Evolutionary conservation across 2,797 vertebrate genomes (phyloP).

Genomic region (Pangasius mekongensis): DNA sequence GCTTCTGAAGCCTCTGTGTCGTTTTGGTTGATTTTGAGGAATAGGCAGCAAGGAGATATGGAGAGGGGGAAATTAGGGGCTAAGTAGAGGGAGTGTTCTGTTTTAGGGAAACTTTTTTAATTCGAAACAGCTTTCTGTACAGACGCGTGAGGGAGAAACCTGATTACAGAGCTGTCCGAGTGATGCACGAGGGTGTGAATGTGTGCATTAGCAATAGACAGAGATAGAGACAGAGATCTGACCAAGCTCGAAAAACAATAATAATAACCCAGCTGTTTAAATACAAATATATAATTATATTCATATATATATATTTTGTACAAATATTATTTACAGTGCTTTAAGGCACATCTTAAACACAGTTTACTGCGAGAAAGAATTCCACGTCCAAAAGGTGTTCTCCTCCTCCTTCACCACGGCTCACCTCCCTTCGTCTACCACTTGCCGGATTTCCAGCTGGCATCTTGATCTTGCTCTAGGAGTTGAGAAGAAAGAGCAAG

Average conservation of each 20-base stretch:
- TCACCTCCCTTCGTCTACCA: neutral
- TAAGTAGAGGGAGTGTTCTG: constrained; percentile 20
- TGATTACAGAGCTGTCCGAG: constrained; percentile 56
- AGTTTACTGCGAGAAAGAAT: constrained; percentile 63
- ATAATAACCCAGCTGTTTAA: constrained; percentile 73
- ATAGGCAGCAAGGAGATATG: neutral
- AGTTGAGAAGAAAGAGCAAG: constrained; percentile 68
- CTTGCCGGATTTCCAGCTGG: constrained; percentile 58
- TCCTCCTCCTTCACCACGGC: constrained; percentile 15
- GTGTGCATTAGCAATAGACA: constrained; percentile 45
- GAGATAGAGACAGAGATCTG: constrained; percentile 20
- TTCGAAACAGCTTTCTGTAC: constrained; percentile 59
- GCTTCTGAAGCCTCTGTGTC: neutral
- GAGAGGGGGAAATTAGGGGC: neutral
- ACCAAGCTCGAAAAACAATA: constrained; percentile 25
- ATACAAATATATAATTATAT: constrained; percentile 92
- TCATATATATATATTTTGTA: constrained; percentile 72
- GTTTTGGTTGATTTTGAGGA: neutral
- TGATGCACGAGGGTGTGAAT: neutral
- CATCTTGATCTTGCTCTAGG: constrained; percentile 66
- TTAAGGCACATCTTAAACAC: constrained; percentile 77
- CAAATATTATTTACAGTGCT: constrained; percentile 90
- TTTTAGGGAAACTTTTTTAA: constrained; percentile 48
- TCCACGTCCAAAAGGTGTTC: constrained; percentile 40
- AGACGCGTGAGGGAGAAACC: constrained; percentile 49